Evolutionary conservation across 2,888 invertebrate species (phyloP).

Genomic region (Thera britannica): DNA sequence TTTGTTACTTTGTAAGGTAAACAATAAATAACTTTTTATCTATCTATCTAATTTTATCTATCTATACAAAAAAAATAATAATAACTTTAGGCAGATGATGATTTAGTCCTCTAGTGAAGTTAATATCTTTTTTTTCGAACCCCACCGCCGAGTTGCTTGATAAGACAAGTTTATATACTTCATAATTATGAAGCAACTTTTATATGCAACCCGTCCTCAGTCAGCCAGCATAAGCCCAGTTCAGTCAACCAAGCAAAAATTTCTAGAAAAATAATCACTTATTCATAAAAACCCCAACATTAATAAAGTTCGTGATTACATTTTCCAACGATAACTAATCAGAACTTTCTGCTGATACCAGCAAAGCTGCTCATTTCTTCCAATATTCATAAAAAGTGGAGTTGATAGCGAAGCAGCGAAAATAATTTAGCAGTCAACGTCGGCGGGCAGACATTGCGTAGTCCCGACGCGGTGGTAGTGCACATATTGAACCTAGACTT

Average conservation of each 20-base stretch:
- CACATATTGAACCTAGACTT: constrained; percentile 65
- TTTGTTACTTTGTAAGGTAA: too few species aligned
- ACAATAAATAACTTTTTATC: too few species aligned
- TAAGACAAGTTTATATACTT: too few species aligned
- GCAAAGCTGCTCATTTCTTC: constrained; percentile 28
- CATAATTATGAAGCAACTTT: not conserved
- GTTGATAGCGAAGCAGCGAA: constrained; percentile 35
- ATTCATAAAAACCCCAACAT: not conserved
- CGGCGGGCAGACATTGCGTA: constrained; percentile 24
- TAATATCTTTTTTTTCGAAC: too few species aligned
- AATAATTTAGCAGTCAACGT: constrained; percentile 36
- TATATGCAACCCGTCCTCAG: not conserved
- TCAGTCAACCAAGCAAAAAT: not conserved
- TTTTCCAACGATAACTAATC: constrained; percentile 23
- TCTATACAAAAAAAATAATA: too few species aligned
- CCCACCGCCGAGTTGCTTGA: too few species aligned
- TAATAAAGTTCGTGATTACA: constrained; percentile 8
- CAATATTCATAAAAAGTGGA: constrained; percentile 39
- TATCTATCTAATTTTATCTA: too few species aligned
- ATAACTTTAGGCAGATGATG: too few species aligned
- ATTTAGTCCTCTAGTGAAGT: too few species aligned
- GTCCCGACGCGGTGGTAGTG: constrained; percentile 41
- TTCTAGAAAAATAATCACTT: not conserved
- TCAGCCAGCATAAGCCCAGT: not conserved
- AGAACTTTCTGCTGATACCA: constrained; percentile 21